Conservation (phyloP, 2,113 vertebrate species). For the Hystrix cristata region DNA sequence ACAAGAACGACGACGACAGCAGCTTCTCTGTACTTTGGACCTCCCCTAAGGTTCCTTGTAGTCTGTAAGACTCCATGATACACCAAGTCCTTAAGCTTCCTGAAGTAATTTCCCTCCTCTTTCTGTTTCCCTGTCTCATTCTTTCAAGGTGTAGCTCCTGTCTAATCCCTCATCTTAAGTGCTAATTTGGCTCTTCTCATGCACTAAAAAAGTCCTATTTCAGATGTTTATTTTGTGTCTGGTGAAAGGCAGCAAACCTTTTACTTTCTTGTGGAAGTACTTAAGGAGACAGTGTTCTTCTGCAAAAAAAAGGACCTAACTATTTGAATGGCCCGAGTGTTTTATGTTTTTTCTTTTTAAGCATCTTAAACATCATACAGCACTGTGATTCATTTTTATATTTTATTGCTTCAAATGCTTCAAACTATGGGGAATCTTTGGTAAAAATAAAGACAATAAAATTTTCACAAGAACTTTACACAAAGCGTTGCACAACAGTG, state of each 20-base stretch:
- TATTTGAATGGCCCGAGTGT: not conserved
- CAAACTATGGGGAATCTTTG: slow-evolving; percentile 93
- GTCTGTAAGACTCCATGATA: not conserved
- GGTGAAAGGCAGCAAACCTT: not conserved
- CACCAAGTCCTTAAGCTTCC: too few species aligned
- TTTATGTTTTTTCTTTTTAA: not conserved
- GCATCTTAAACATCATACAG: slow-evolving; percentile 22
- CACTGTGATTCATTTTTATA: slow-evolving; percentile 86
- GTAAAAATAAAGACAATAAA: slow-evolving; percentile 99
- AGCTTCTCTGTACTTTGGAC: not conserved
- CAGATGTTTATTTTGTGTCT: not conserved
- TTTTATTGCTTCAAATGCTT: slow-evolving; percentile 99
- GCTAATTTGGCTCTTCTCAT: not conserved
- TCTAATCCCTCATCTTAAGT: not conserved
- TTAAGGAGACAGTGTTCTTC: not conserved
- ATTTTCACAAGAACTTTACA: slow-evolving; percentile 96
- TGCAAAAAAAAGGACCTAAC: not conserved
- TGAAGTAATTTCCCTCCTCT: not conserved
- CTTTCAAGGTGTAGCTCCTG: not conserved
- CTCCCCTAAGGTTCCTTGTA: not conserved
- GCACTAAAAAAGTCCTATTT: not conserved
- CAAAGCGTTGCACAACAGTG: slow-evolving; percentile 96
- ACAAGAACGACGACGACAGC: not conserved
- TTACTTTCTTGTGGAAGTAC: not conserved
- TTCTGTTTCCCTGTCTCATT: not conserved